phyloP scores from a whole-genome alignment of 2,113 vertebrate species.

The Osmerus mordax region DNA sequence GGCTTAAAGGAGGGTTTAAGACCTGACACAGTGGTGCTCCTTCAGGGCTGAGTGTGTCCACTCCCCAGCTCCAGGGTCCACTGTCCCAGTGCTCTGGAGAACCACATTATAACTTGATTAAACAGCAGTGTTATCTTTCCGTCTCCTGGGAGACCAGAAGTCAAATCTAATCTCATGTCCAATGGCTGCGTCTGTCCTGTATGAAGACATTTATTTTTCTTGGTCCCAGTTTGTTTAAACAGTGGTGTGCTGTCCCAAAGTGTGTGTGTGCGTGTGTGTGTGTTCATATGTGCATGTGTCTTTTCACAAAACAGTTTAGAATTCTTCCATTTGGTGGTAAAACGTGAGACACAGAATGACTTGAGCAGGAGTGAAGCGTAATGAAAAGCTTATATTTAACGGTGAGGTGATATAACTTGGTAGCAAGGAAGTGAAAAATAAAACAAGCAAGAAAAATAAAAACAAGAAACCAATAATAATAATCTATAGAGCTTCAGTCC shows the following conservation, averaged over 20 bases:
- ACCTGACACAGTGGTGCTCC: constrained; percentile 42
- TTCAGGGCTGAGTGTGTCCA: constrained; percentile 39
- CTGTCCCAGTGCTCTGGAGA: constrained; percentile 42
- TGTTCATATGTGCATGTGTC: background rate
- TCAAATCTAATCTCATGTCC: constrained; percentile 48
- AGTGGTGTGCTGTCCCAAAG: background rate
- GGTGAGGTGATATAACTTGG: background rate
- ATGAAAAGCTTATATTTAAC: no score
- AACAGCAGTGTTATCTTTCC: constrained; percentile 47
- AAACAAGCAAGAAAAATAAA: background rate
- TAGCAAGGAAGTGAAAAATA: constrained; percentile 1
- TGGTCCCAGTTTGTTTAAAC: constrained; percentile 42
- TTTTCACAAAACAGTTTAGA: background rate
- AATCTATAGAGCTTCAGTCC: background rate
- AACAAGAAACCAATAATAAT: background rate
- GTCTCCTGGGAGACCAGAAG: constrained; percentile 43
- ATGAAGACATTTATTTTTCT: constrained; percentile 57
- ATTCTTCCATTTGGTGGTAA: no score
- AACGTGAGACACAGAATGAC: no score
- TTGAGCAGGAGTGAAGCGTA: no score
- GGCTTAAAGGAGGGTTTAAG: constrained; percentile 36
- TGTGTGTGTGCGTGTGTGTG: constrained; percentile 20
- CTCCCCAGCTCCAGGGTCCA: constrained; percentile 42
- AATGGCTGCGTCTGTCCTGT: constrained; percentile 55
- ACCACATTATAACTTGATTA: constrained; percentile 45